Evolutionary conservation across 2,113 vertebrate genomes (phyloP).

Genomic region (Corapipo altera): DNA sequence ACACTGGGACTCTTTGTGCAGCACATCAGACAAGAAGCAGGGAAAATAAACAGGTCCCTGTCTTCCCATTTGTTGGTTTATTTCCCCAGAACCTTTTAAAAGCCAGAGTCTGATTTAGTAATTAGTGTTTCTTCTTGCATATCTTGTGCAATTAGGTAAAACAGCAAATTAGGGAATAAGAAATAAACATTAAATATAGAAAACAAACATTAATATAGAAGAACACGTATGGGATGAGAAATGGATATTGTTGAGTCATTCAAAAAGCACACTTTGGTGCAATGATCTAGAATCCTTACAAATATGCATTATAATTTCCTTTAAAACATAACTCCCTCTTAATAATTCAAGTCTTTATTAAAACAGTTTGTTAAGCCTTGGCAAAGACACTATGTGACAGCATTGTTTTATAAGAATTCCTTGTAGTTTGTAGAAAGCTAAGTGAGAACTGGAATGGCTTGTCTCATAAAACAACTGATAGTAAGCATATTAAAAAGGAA

Average conservation of each 20-base stretch:
- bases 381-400: neutral
- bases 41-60: slow-evolving; percentile 23
- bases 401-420: neutral
- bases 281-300: neutral
- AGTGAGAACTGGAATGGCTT: neutral
- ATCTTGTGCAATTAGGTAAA: slow-evolving; percentile 50
- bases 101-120: slow-evolving; percentile 19
- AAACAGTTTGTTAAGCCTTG: slow-evolving; percentile 49
- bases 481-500: neutral
- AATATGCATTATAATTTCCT: slow-evolving; percentile 11
- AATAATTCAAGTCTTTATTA: slow-evolving; percentile 28
- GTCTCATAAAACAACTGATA: neutral
- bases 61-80: slow-evolving; percentile 15
- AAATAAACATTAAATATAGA: slow-evolving; percentile 6
- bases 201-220: neutral
- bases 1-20: neutral
- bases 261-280: neutral
- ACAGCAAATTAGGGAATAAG: slow-evolving; percentile 42
- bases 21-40: neutral
- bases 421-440: neutral
- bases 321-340: neutral
- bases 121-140: slow-evolving; percentile 28
- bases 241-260: slow-evolving; percentile 13
- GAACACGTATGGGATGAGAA: neutral
- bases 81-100: slow-evolving; percentile 43